Evolutionary conservation across 2,888 invertebrate species (phyloP).

Genomic region (Stictocephala bisonia): DNA sequence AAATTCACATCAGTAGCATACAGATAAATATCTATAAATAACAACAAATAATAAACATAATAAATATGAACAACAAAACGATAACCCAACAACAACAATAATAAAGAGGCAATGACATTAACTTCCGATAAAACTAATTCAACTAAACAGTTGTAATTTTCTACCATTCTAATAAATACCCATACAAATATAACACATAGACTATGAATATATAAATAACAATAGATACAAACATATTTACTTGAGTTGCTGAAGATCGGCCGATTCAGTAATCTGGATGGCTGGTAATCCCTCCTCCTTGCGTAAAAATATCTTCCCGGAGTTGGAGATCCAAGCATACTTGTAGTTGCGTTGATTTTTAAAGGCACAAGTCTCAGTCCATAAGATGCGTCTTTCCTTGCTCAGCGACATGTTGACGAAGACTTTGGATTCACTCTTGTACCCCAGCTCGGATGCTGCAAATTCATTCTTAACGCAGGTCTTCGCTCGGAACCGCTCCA

Average conservation of each 20-base stretch:
- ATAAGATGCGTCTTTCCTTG: not conserved
- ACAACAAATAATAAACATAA: no score
- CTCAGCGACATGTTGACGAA: constrained; percentile 10
- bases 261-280: not conserved
- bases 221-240: no score
- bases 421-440: not conserved
- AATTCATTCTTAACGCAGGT: not conserved
- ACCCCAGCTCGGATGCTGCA: not conserved
- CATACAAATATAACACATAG: no score
- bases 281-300: not conserved
- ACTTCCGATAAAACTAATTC: no score
- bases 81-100: no score
- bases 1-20: no score
- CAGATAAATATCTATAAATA: no score
- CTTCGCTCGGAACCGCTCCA: not conserved
- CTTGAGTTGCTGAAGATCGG: constrained; percentile 7
- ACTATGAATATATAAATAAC: no score
- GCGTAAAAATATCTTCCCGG: not conserved
- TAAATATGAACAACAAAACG: no score
- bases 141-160: no score
- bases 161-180: no score
- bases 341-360: not conserved
- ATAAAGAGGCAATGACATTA: no score
- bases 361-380: not conserved
- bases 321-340: constrained; percentile 14